phyloP scores from a whole-genome alignment of 2,113 vertebrate species.

The Microcebus jonahi region DNA sequence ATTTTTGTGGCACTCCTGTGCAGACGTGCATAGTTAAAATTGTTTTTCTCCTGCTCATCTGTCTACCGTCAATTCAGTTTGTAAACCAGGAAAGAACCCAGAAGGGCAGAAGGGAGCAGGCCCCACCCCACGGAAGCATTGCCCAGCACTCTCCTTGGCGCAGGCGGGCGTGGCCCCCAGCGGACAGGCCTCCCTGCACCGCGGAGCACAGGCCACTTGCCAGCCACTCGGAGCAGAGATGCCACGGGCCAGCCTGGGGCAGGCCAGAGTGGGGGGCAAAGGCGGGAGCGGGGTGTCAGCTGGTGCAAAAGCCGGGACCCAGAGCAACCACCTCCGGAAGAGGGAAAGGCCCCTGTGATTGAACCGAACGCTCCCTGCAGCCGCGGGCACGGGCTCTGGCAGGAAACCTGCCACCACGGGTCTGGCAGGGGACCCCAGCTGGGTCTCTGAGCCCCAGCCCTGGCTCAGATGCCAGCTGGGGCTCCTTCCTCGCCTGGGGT shows the following conservation, averaged over 20 bases:
- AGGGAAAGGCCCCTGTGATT: constrained; percentile 73
- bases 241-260: neutral
- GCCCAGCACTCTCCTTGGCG: neutral
- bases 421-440: neutral
- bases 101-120: too few relatives aligned
- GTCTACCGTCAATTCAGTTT: neutral
- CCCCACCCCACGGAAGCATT: too few relatives aligned
- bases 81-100: neutral
- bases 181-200: neutral
- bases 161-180: too few relatives aligned
- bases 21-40: too few relatives aligned
- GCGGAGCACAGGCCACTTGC: neutral
- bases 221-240: neutral
- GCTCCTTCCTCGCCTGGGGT: neutral
- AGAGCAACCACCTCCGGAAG: constrained; percentile 15
- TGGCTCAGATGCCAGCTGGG: neutral
- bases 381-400: neutral
- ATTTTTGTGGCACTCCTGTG: neutral
- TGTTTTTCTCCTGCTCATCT: neutral
- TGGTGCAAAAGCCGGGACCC: constrained; percentile 42
- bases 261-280: neutral
- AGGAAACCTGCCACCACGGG: neutral
- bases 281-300: neutral
- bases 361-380: constrained; percentile 60
- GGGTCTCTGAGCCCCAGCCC: too few relatives aligned